A percentile compares a stretch with the other conserved stretches of the same genome.
These are phyloP conservation scores for Dicentrarchus labrax DNA, from an alignment of 2,113 vertebrate genomes.

Conservation along the genomic window DNA sequence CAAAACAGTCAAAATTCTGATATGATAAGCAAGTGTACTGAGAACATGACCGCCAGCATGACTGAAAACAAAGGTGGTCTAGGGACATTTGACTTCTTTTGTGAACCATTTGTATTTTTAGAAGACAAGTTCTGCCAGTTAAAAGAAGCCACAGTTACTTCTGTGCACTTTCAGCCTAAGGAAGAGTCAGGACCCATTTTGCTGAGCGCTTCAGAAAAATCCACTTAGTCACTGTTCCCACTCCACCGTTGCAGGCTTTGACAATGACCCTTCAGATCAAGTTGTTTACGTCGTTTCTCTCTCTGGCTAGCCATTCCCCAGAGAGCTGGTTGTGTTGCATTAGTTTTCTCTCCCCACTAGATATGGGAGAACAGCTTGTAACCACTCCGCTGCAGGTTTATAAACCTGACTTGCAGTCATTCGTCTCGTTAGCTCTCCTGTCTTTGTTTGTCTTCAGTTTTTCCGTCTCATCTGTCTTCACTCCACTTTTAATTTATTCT, in stretches of 20 bases:
- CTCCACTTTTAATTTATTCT: neutral
- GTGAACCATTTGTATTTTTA: neutral
- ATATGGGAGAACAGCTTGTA: neutral
- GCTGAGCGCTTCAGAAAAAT: conserved; percentile 23
- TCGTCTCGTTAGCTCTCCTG: neutral
- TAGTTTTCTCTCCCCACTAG: neutral
- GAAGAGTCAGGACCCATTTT: conserved; percentile 12
- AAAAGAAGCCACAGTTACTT: neutral
- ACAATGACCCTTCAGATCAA: conserved; percentile 39
- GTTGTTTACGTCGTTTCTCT: conserved; percentile 19
- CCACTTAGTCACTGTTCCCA: conserved; percentile 17
- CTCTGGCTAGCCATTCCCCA: neutral
- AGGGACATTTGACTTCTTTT: neutral
- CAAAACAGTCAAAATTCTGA: neutral
- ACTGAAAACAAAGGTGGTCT: neutral
- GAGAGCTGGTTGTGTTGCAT: neutral
- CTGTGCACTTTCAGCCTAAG: neutral
- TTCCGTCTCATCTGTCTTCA: conserved; percentile 23
- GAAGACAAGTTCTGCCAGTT: neutral
- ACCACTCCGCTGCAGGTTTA: conserved; percentile 1
- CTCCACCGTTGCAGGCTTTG: conserved; percentile 19
- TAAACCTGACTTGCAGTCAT: neutral
- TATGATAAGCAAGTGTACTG: neutral
- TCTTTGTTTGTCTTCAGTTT: conserved; percentile 13
- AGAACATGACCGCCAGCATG: neutral